phyloP scores from a whole-genome alignment of 2,888 invertebrate species.

The Antheraea assamensis region DNA sequence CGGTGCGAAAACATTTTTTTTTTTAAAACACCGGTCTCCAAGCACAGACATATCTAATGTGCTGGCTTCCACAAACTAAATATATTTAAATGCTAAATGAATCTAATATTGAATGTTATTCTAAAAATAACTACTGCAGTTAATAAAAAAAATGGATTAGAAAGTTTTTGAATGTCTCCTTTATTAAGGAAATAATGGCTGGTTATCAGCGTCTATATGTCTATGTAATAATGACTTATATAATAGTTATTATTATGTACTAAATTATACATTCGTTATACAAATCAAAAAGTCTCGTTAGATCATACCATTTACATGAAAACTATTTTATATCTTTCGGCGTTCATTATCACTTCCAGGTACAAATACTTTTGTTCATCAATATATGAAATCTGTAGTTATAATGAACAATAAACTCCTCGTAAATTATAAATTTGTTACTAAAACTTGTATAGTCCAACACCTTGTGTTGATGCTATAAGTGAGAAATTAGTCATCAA shows the following conservation, averaged over 20 bases:
- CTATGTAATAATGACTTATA: not conserved
- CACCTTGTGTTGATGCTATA: not conserved
- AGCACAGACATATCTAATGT: not conserved
- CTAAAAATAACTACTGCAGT: not conserved
- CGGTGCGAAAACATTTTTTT: conserved; percentile 18
- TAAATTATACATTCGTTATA: not conserved
- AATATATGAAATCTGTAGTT: not conserved
- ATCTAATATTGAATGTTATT: not conserved
- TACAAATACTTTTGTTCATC: not conserved
- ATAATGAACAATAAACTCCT: not conserved
- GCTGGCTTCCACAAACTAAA: not conserved
- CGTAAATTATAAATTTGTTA: not conserved
- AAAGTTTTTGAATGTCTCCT: not conserved
- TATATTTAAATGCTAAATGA: not conserved
- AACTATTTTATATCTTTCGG: not conserved
- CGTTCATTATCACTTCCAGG: not conserved
- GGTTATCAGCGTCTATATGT: not conserved
- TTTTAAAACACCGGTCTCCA: not conserved
- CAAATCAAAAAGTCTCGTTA: not conserved
- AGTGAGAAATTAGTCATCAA: not conserved
- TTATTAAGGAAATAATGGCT: not conserved
- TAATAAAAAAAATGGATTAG: not conserved
- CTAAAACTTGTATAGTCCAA: not conserved
- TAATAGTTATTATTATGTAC: not conserved
- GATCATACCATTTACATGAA: not conserved